Base-by-base conservation (phyloP, 1,140 invertebrate genomes). In the Bicyclus anynana region DNA sequence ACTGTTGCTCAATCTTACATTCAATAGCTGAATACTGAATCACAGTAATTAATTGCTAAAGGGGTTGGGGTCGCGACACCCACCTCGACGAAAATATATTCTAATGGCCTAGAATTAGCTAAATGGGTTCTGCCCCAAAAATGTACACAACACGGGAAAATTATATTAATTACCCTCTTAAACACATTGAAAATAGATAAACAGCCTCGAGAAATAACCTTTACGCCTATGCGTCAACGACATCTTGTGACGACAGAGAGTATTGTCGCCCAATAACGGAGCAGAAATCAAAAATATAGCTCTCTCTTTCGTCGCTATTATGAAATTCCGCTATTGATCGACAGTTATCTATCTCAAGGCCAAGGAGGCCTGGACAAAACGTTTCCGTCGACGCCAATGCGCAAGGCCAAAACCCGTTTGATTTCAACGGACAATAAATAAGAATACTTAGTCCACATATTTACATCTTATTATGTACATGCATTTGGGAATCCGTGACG, bases 401-500 rank as follows among this genome's bases (percentile, higher is more conserved):
- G 13, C 13, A 44, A 12, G 40, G 17, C 10, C 16, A 21, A 44
- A 12, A 44, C 16, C 27, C 27, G 47, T 12, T 49, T 29, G 61
- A 53, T 12, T 35, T 1, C 7, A 0, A 38, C 52, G 60, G 62
- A 72, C 57, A 71, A 69, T 67, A 78, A 79, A 78, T 78, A 78
- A 74, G 61, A 76, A 72, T 76, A 77, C 77, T 83, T 77, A 80
- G 68, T 80, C 76, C 75, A 74, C 75, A 74, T 82, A 84, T 85
- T 86, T 85, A 83, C 80, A 88, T 80, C 69, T 69, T 86, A 83
- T 72, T 84, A 81, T 84, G 73, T 86, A 86, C 78, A 82, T 38
- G 23, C 37, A 49, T 29, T 27, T 50, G 13, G 16, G 40, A 23
- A 26, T 47, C 21, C 23, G 49, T 23, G 46, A 27, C 44, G 44